These are phyloP conservation scores for Calcarius lapponicus DNA, from an alignment of 2,797 vertebrate genomes.

Conservation along the genomic window DNA sequence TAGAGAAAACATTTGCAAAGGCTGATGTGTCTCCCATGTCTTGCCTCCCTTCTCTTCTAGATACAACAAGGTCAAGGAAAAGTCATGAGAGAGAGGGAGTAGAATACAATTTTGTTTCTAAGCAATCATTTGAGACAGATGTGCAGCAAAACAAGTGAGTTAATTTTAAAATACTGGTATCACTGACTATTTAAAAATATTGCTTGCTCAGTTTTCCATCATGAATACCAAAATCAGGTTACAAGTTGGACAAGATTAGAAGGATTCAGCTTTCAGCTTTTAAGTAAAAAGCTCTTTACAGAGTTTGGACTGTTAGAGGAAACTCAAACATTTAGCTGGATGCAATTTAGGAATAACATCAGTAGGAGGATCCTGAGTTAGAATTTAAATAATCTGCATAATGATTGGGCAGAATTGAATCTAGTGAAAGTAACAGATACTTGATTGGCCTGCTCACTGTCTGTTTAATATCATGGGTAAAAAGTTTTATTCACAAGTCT, in stretches of 20 bases:
- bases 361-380: not conserved
- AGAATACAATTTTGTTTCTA: conserved; percentile 93
- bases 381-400: not conserved
- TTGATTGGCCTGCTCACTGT: not conserved
- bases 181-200: not conserved
- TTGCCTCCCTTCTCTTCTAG: conserved; percentile 64
- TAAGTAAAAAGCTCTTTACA: not conserved
- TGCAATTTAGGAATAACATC: not conserved
- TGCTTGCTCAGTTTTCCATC: not conserved
- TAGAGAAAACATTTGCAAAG: not conserved
- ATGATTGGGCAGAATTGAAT: not conserved
- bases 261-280: not conserved
- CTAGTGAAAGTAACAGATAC: not conserved
- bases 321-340: not conserved
- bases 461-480: not conserved
- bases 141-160: conserved; percentile 88
- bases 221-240: not conserved
- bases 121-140: conserved; percentile 88
- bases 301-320: not conserved
- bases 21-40: not conserved
- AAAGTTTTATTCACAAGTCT: not conserved
- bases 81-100: conserved; percentile 91
- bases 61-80: conserved; percentile 90
- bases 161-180: not conserved
- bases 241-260: not conserved